These are phyloP conservation scores for Micrastur ruficollis DNA, from an alignment of 2,797 vertebrate genomes.

Conservation along the genomic window DNA sequence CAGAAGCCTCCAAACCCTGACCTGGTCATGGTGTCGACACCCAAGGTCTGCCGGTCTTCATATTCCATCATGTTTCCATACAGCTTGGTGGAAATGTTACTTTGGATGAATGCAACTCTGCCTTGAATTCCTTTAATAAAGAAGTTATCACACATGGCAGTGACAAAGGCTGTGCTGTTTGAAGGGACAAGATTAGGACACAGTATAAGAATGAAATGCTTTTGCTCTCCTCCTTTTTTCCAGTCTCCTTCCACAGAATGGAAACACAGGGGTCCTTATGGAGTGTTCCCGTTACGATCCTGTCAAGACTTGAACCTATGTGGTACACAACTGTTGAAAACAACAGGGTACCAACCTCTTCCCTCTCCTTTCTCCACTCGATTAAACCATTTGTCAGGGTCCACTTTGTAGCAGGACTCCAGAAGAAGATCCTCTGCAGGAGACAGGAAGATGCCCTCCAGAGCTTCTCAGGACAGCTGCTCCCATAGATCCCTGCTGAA, in stretches of 20 bases:
- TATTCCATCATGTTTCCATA: background rate
- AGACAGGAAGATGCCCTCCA: background rate
- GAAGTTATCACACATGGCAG: background rate
- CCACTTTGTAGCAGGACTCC: background rate
- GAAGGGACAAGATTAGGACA: background rate
- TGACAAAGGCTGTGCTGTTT: background rate
- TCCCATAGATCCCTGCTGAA: background rate
- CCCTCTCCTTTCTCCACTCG: background rate
- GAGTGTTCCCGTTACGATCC: background rate
- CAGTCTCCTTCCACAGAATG: background rate
- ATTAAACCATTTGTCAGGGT: background rate
- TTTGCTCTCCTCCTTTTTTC: background rate
- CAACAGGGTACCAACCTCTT: background rate
- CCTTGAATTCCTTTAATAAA: background rate
- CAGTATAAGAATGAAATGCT: background rate
- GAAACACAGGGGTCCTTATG: background rate
- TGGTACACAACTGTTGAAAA: background rate
- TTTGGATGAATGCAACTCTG: background rate
- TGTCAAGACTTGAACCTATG: background rate
- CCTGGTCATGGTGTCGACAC: background rate
- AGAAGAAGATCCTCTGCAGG: background rate
- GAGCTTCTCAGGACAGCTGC: background rate
- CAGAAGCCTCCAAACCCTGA: background rate
- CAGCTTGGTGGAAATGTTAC: background rate
- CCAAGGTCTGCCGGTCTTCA: background rate